These are phyloP conservation scores for Pandemis corylana DNA, from an alignment of 2,888 invertebrate species.

Conservation along the genomic window DNA sequence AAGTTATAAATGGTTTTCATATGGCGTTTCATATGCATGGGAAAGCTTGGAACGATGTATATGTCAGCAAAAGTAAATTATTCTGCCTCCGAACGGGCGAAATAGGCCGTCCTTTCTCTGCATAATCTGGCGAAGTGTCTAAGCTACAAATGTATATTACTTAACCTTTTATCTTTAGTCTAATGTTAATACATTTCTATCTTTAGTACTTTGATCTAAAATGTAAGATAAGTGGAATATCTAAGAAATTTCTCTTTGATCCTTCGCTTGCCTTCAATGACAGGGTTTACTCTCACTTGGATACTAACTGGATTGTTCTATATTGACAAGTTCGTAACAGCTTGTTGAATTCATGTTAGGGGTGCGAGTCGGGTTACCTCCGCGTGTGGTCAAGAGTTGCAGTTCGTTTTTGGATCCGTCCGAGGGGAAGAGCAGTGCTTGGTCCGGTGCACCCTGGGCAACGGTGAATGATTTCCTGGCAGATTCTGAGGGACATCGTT, in stretches of 20 bases:
- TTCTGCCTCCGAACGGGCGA: constrained; percentile 4
- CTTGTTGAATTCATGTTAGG: too few relatives aligned
- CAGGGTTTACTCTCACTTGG: too few relatives aligned
- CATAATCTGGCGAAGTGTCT: constrained; percentile 13
- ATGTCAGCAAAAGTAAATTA: constrained; percentile 28
- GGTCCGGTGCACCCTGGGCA: too few relatives aligned
- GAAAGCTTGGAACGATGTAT: not conserved
- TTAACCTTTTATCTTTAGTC: not conserved
- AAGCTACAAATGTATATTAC: constrained; percentile 3
- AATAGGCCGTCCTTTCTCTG: constrained; percentile 20
- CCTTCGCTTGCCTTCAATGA: not conserved
- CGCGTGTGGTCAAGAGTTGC: too few relatives aligned
- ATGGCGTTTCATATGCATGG: not conserved
- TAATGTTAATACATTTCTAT: not conserved
- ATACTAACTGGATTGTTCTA: too few relatives aligned
- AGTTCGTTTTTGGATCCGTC: too few relatives aligned
- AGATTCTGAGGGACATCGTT: too few relatives aligned
- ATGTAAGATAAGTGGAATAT: not conserved
- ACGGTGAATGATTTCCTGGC: too few relatives aligned
- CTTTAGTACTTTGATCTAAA: not conserved
- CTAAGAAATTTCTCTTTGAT: not conserved
- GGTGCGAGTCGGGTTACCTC: too few relatives aligned
- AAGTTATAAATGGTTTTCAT: constrained; percentile 4
- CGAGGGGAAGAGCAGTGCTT: too few relatives aligned
- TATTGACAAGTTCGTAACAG: too few relatives aligned